These are phyloP conservation scores for Salarias fasciatus DNA, from an alignment of 2,797 vertebrate species.

Conservation along the genomic window DNA sequence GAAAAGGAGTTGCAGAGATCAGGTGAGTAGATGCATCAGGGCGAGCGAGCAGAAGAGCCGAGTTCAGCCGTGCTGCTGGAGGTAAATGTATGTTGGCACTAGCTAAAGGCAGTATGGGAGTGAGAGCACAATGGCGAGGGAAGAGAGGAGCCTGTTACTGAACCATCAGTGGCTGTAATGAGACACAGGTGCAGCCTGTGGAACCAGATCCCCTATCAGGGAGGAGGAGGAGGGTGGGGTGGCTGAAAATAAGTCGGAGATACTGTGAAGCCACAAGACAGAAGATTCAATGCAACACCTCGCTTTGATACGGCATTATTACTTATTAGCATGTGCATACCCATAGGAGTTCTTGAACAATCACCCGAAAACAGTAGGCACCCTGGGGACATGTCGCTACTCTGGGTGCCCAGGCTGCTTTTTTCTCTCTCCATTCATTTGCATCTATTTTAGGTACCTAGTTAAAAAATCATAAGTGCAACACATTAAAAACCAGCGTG, in stretches of 20 bases:
- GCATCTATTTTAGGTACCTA: constrained; percentile 54
- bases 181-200: constrained; percentile 74
- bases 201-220: constrained; percentile 41
- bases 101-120: constrained; percentile 64
- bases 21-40: constrained; percentile 35
- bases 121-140: constrained; percentile 52
- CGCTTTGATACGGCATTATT: constrained; percentile 65
- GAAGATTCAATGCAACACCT: constrained; percentile 44
- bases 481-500: constrained; percentile 57
- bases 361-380: constrained; percentile 54
- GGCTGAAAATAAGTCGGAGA: constrained; percentile 36
- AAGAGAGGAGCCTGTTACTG: constrained; percentile 62
- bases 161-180: constrained; percentile 74
- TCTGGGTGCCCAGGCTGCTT: constrained; percentile 30
- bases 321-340: constrained; percentile 61
- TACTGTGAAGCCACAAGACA: constrained; percentile 23
- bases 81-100: constrained; percentile 78
- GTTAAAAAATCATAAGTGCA: constrained; percentile 42
- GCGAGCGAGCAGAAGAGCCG: constrained; percentile 33
- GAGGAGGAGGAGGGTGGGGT: constrained; percentile 36
- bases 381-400: constrained; percentile 52
- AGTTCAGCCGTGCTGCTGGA: constrained; percentile 50
- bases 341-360: constrained; percentile 57
- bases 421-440: constrained; percentile 52
- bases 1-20: constrained; percentile 41